phyloP scores from a whole-genome alignment of 35 echinoderm and acorn worm species.

The Hemicentrotus pulcherrimus region DNA sequence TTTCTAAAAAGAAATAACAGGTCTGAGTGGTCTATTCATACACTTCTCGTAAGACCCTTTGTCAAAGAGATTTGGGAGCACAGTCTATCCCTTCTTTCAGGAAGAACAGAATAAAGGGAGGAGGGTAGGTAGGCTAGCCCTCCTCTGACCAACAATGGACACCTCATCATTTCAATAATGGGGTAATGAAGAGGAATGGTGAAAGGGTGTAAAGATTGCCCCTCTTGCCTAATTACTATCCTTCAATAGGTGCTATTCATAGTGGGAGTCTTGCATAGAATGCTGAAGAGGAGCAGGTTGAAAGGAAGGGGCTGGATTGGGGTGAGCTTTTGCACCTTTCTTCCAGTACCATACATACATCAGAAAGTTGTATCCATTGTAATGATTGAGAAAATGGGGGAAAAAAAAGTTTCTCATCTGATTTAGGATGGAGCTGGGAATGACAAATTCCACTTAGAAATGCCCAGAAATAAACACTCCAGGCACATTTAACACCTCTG shows the following conservation, averaged over 20 bases:
- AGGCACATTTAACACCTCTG: neutral
- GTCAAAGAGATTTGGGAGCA: neutral
- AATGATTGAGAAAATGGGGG: neutral
- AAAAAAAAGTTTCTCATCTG: neutral
- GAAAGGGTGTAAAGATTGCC: constrained; percentile 51
- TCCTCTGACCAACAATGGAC: constrained; percentile 31
- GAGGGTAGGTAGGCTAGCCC: neutral
- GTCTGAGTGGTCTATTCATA: neutral
- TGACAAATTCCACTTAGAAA: neutral
- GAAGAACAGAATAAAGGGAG: constrained; percentile 14
- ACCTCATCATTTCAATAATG: constrained; percentile 39
- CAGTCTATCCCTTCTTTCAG: neutral
- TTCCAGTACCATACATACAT: neutral
- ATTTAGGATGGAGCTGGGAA: neutral
- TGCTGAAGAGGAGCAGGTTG: neutral
- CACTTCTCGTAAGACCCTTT: neutral
- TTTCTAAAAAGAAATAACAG: neutral
- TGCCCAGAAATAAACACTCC: neutral
- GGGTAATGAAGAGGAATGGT: constrained; percentile 45
- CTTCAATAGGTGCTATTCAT: constrained; percentile 32
- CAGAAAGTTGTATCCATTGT: neutral
- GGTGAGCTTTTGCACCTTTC: neutral
- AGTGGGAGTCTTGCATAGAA: neutral
- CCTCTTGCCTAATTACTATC: constrained; percentile 46
- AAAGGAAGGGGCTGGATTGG: neutral